Evolutionary conservation across 1,140 invertebrate genomes (phyloP).

Genomic region (Hypothenemus hampei): DNA sequence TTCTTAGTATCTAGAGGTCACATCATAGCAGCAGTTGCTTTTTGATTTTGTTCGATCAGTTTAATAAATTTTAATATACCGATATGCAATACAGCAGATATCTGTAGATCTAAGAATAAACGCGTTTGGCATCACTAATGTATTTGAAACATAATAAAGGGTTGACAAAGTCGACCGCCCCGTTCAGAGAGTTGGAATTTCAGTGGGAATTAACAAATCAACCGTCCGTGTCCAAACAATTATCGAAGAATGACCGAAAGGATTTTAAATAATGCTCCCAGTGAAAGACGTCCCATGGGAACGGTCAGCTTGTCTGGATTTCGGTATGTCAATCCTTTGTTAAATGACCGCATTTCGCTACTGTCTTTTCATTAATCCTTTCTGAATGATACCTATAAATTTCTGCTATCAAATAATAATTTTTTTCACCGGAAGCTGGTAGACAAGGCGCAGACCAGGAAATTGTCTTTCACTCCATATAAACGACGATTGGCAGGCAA

Average conservation of each 20-base stretch:
- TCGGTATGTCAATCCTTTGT: constrained; percentile 3
- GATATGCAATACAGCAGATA: no score
- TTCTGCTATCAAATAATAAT: not conserved
- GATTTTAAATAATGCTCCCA: constrained; percentile 7
- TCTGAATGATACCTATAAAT: not conserved
- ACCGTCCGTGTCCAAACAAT: constrained; percentile 8
- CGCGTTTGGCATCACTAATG: no score
- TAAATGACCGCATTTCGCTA: not conserved
- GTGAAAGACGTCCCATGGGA: constrained; percentile 3
- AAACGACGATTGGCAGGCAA: constrained; percentile 35
- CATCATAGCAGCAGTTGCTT: no score
- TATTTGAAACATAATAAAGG: constrained; percentile 7
- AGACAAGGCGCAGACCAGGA: constrained; percentile 3
- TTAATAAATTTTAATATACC: no score
- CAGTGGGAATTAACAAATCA: constrained; percentile 7
- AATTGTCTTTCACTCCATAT: constrained; percentile 9
- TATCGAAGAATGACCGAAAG: constrained; percentile 8
- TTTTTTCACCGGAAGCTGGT: not conserved
- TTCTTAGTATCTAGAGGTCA: no score
- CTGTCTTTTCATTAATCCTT: constrained; percentile 5
- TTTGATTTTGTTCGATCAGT: no score
- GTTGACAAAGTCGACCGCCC: constrained; percentile 8
- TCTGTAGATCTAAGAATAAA: no score
- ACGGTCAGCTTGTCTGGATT: constrained; percentile 4
- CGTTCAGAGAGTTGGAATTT: constrained; percentile 6